Evolutionary conservation across 2,888 invertebrate species (phyloP), one percentile per base, ranked within the genome.

Genomic region (Miltochrista miniata): DNA sequence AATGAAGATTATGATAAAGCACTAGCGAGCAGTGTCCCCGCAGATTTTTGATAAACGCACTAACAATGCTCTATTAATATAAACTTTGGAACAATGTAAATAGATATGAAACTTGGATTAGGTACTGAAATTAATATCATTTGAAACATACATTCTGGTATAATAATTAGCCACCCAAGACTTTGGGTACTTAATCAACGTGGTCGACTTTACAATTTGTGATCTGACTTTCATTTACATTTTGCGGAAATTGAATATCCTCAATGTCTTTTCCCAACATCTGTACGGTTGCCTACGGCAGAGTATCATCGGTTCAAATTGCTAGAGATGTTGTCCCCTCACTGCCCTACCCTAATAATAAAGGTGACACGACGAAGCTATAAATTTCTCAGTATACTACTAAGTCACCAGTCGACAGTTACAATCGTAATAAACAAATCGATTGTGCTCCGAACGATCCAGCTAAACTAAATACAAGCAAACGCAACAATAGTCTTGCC

Each of bases 401-500:
- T 53, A 40, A 61, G 54, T 65, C 51, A 56, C 55, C 49, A 48
- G 37, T 63, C 68, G 67, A 69, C 64, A 47, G 65, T 54, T 64
- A 63, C 54, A 53, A 63, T 54, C 45, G 59, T 59, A 43, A 55
- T 51, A 48, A 53, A 68, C 70, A 68, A 70, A 69, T 68, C 58
- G 62, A 45, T 59, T 54, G 57, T 51, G 54, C 70, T 64, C 60
- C 67, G 60, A 68, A 65, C 68, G 68, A 73, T 70, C 71, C 74
- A 73, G 74, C 69, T 74, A 68, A 79, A 71, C 79, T 76, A 71
- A 81, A 78, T 80, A 79, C 79, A 73, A 79, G 79, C 79, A 72
- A 79, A 70, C 77, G 79, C 81, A 85, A 88, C 87, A 88, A 88
- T 87, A 81, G 84, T 77, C 67, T 76, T 70, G 79, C 80, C 78